Evolutionary conservation across 2,113 vertebrate species (phyloP), one percentile per base, ranked within the genome.

Genomic region (Myodes glareolus): DNA sequence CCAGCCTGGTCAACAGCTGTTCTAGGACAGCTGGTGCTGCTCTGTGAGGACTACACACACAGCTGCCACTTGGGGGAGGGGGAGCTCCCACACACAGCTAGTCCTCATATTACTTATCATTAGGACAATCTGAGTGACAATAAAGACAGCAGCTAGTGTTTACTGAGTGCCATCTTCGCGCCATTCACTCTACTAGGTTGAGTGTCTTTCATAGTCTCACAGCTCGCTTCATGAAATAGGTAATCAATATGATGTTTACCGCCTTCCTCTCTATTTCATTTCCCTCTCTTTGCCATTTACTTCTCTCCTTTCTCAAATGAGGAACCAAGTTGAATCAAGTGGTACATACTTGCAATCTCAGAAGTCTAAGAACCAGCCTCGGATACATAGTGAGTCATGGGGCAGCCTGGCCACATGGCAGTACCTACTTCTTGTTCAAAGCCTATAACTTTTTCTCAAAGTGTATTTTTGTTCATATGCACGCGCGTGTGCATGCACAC

Each of bases 391-490:
- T 19, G 13, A 50, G 3, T 14, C 70, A 4, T 23, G 70, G 21
- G 21, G 50, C 23, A 88, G 23, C 52, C 67, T 55, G 86, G 33
- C 23, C 50, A 4, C 19, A 52, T 17, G 45, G 3, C 33, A 72
- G 39, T 42, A 33, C 81, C 50, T 80, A 31, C 52, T 88, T 68
- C 55, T 95, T 95, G 31, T 42, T 61, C 80, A 96, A 96, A 45
- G 36, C 29, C 33, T 97, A 47, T 92, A 96, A 88, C 36, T 82
- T 68, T 67, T 77, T 94, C 29, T 85, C 31, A 65, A 31, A 16
- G 45, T 65, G 63, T 65, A 45, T 45, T 85, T 86, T 67, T 13
- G 6, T 45, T 47, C 21, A 9, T 63, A 27, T 42, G n/a, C 68
- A 45, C 45, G 16, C 33, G 42, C 8, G 80, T 61, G 11, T n/a